Evolutionary conservation across 2,888 invertebrate genomes (phyloP), one percentile per base, ranked within the genome.

Genomic region (Lasioglossum malachurum): DNA sequence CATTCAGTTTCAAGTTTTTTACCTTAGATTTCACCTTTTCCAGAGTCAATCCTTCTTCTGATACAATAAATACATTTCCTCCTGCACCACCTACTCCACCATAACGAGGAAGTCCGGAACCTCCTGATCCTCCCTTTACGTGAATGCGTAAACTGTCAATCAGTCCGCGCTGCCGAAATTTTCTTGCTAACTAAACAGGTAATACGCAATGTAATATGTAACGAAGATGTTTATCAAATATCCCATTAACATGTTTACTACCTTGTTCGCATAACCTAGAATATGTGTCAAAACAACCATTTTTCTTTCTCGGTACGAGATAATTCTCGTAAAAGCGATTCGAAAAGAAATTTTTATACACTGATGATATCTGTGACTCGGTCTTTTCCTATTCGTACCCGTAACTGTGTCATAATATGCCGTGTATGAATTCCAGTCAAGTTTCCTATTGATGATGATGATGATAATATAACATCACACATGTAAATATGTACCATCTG

Each of bases 11-110:
- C 95, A 97, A 97, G 0, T 95, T 95, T 72, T 96, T 96, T 93
- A 96, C 96, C 82, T 95, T 95, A 78, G 94, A 94, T 0, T 95
- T 95, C 10, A 97, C 96, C 74, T 95, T 95, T 53, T 96, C 96
- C 2, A 98, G 95, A 69, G 96, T 96, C 0, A 96, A 92, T 38
- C 96, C 96, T 93, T 97, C 97, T 91, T 96, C 97, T 0, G 97
- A 97, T 53, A 97, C 95, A 27, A 98, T 96, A 92, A 97, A 97
- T 4, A 99, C 97, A 95, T 98, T 97, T 3, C 99, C 99, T 67
- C 99, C 99, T 94, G 97, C 97, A 0, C 99, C 99, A 16, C 99
- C 99, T 19, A 98, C 95, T 0, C 98, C 99, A 3, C 99, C 99
- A 95, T 97, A 98, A 93, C 97, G 97, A 3, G 97, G 97, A 35